Percentiles rank a stretch among this genome's conserved stretches.
Evolutionary conservation across 1,140 invertebrate genomes (phyloP).

Genomic region (Drosophila cardini): DNA sequence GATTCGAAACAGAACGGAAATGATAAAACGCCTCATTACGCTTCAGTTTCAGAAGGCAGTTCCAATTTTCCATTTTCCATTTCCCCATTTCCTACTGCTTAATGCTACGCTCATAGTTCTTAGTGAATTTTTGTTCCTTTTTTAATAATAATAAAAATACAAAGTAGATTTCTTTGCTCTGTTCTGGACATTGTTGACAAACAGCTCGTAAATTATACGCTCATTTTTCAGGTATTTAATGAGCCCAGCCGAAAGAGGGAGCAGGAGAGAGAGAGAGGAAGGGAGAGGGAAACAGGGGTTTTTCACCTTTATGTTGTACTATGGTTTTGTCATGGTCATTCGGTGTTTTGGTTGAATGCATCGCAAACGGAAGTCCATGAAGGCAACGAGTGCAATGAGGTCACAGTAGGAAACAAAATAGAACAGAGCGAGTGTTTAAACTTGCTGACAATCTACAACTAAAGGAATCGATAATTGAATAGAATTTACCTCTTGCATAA

Average conservation of each 20-base stretch:
- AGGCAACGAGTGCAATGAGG: slow-evolving; percentile 20
- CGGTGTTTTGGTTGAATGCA: slow-evolving; percentile 34
- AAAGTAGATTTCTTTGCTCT: slow-evolving; percentile 61
- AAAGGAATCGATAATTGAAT: slow-evolving; percentile 49
- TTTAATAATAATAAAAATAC: slow-evolving; percentile 53
- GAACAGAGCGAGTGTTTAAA: slow-evolving; percentile 21
- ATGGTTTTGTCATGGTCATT: slow-evolving; percentile 55
- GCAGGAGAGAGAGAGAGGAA: background rate
- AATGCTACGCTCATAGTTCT: background rate
- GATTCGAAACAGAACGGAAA: slow-evolving; percentile 63
- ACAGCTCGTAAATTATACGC: slow-evolving; percentile 78
- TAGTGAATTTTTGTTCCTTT: slow-evolving; percentile 26
- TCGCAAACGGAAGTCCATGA: slow-evolving; percentile 56
- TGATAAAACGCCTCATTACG: slow-evolving; percentile 73
- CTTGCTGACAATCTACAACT: slow-evolving; percentile 34
- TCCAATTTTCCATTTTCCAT: slow-evolving; percentile 1
- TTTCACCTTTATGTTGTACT: slow-evolving; percentile 33
- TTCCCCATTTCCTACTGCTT: background rate
- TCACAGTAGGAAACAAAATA: slow-evolving; percentile 23
- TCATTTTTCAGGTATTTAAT: slow-evolving; percentile 66
- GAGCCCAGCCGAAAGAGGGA: slow-evolving; percentile 3
- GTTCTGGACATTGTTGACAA: slow-evolving; percentile 73
- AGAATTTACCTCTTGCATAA: slow-evolving; percentile 31
- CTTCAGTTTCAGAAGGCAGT: slow-evolving; percentile 44
- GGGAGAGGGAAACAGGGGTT: slow-evolving; percentile 5